Evolutionary conservation across 1,140 invertebrate genomes (phyloP), one percentile per base, ranked within the genome.

Genomic region (Ostrea edulis): DNA sequence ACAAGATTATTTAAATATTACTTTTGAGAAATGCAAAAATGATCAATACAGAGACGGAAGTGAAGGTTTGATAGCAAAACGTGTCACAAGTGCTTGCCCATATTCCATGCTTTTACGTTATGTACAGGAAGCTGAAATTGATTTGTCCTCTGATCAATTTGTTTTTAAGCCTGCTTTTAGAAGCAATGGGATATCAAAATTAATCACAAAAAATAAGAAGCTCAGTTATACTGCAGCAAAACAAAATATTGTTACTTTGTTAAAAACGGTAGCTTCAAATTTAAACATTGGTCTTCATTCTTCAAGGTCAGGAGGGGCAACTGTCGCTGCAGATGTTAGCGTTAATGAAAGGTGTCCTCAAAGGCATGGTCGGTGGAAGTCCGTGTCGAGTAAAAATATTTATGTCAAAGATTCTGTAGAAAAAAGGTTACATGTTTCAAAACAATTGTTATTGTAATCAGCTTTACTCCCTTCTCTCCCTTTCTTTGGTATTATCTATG

Each of bases 11-110:
- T 65, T 90, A 22, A 51, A 25, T 17, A 65, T 90, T 44, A 25
- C n/a, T 20, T 87, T 90, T 29, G 9, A 25, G 7, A 89, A 89
- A 85, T 89, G 89, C 55, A 90, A 91, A 84, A 90, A 89, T 22
- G 87, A 91, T 84, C 90, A 90, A 58, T 91, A 90, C 53, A 84
- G 90, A 29, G 65, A 86, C 22, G 86, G 91, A 58, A 84, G 86
- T 29, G 85, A 89, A 44, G 82, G 89, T 85, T 77, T 88, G 4
- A 86, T 91, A 68, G 25, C 88, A 11, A 89, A 89, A 87, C 88
- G 89, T 44, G 14, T 7, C 62, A 86, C 89, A 14, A 22, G 44
- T 44, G 88, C 89, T 20, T 91, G 89, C 88, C 88, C 91, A 11
- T 88, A 82, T 53, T 29, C 29, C 14, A 87, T 90, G 87, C 86